Percentiles rank a stretch among this genome's conserved stretches.
phyloP scores from a whole-genome alignment of 2,888 invertebrate species.

The Epirrhoe alternata region DNA sequence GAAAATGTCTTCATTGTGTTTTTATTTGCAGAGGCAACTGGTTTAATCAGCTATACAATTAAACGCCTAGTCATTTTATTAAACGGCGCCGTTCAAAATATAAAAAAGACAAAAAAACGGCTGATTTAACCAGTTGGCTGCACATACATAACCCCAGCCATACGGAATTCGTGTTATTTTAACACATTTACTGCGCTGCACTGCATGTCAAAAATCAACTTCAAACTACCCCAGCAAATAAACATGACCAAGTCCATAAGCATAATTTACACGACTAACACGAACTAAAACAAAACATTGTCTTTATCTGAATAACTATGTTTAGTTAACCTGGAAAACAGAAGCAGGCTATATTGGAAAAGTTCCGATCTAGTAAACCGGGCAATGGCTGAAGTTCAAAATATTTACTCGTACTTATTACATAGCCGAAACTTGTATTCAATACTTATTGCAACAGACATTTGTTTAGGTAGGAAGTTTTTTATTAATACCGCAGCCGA shows the following conservation, averaged over 20 bases:
- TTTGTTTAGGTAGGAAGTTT: too few species aligned
- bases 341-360: slow-evolving; percentile 7
- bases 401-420: neutral
- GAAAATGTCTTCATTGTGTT: neutral
- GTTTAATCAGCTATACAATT: too few species aligned
- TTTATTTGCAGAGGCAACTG: too few species aligned
- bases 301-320: slow-evolving; percentile 14
- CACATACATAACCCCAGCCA: too few species aligned
- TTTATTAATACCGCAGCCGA: too few species aligned
- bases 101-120: too few species aligned
- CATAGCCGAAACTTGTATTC: too few species aligned
- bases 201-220: slow-evolving; percentile 8
- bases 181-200: neutral
- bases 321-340: slow-evolving; percentile 4
- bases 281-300: slow-evolving; percentile 1
- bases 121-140: too few species aligned
- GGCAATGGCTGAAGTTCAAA: neutral
- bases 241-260: slow-evolving; percentile 2
- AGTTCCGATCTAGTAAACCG: slow-evolving; percentile 14
- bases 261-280: slow-evolving; percentile 12
- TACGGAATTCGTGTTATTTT: too few species aligned
- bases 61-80: too few species aligned
- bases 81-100: too few species aligned
- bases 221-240: neutral
- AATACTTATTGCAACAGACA: too few species aligned